Base-by-base conservation (phyloP, 1,140 invertebrate genomes). In the Linepithema humile region DNA sequence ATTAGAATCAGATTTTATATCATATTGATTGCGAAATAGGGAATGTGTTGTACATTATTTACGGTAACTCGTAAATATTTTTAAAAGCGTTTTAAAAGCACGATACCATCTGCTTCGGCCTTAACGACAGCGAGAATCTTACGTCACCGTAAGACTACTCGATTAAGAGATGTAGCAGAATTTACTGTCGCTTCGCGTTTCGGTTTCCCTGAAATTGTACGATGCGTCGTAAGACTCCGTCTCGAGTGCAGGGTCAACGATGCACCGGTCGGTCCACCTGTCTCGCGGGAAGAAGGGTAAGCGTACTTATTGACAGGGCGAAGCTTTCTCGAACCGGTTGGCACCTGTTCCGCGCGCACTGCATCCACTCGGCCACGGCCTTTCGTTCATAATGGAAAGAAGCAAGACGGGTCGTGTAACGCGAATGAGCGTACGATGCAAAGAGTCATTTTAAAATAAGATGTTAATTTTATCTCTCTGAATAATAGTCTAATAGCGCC, bases 301-400 rank as follows among this genome's bases (percentile, higher is more conserved):
- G 73, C 83, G 55, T 40, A 59, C 83, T 82, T 82, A 85, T 85
- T 82, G 85, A 62, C 74, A 69, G 72, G 50, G 62, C 32, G 87
- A 73, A 88, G 62, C 83, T 88, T 88, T 85, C 87, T 85, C 87
- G 87, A 89, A 89, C 87, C 87, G 87, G 87, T 89, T 88, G 87
- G 84, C 87, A 89, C 84, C 87, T 89, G 87, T 88, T 88, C 59
- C 57, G 77, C 77, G 73, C 74, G 72, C 59, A 83, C 84, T 55
- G 32, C 62, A 45, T 84, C 62, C 65, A 83, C 86, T 87, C 73
- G 86, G 80, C 78, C 67, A 86, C 67, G 70, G 43, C 55, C 82
- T 87, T 88, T 74, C 70, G 32, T 87, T 87, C 59, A 72, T 87
- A 87, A 70, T 65, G 85, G 65, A 73, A 75, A 78, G 45, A 45